Evolutionary conservation across 2,888 invertebrate species (phyloP), one percentile per base, ranked within the genome.

Genomic region (Tuta absoluta): DNA sequence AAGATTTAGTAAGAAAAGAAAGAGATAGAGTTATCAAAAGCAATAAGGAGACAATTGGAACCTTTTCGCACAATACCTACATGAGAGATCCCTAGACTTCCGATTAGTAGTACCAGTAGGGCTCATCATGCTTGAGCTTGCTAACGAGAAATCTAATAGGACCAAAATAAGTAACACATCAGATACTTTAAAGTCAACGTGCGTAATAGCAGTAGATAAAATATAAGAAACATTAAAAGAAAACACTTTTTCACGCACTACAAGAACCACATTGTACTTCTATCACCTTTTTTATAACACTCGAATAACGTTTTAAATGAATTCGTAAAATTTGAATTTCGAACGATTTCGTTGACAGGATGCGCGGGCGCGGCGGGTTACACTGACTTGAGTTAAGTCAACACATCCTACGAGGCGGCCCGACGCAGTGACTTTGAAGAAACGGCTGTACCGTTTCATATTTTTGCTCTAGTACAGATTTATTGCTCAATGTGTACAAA

Each of bases 381-480:
- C 67, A 78, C 75, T 76, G 72, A 77, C 78, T 75, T 72, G 69
- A 71, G 72, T 74, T 75, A 75, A 76, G 59, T 76, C 76, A 78
- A 77, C 71, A 74, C 72, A 75, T 75, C 72, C 75, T 71, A 69
- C 67, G 70, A 63, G 64, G 64, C 51, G 63, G 62, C 62, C 37
- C 49, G 63, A 64, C 72, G 75, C 73, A 61, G 64, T 78, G 77
- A 80, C 82, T 71, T 86, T 84, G 82, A 74, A 65, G 60, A 19
- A 80, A 60, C 23, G 80, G 64, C 67, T 33, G 82, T 8, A 11
- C 4, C 10, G 23, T 24, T 56, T 28, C 23, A 51, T 56, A 49
- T 53, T 51, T 56, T 56, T 24, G 12, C 28, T 56, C 24, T 56
- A 56, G 28, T 11, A 19, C 19, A 19, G 5, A 19, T 51, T 12